Percentiles rank a stretch among this genome's conserved stretches.
Conservation (phyloP, 2,888 invertebrate species). For the Hirtodrosophila confusa region DNA sequence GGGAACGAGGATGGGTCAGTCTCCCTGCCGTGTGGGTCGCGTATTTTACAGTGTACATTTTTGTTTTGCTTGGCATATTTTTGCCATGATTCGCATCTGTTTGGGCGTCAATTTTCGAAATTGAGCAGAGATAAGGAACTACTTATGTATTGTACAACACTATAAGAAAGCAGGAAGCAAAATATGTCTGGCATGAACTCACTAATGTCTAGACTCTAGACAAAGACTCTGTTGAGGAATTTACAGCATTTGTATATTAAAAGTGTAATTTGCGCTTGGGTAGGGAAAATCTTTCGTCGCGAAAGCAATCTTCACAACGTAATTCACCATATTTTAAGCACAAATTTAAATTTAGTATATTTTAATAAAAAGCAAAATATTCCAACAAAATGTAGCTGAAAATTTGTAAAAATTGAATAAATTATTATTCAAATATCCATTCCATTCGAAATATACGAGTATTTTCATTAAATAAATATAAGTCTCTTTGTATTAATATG, state of each 20-base stretch:
- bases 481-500: no score
- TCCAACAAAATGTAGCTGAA: no score
- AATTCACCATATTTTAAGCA: no score
- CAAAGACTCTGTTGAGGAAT: constrained; percentile 12
- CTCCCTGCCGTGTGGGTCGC: constrained; percentile 14
- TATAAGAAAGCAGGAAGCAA: constrained; percentile 7
- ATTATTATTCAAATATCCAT: no score
- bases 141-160: no score
- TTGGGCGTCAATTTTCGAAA: constrained; percentile 8
- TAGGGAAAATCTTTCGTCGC: no score
- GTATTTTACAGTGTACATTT: constrained; percentile 28
- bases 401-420: no score
- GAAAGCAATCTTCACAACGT: not conserved
- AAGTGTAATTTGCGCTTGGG: not conserved
- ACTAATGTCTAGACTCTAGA: constrained; percentile 23
- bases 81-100: constrained; percentile 7
- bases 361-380: no score
- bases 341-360: no score
- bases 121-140: constrained; percentile 18
- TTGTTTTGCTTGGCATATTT: constrained; percentile 25
- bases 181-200: not conserved
- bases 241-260: constrained; percentile 2
- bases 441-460: no score
- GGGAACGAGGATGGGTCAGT: not conserved
- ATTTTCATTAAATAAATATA: no score